These are phyloP conservation scores for Callimorpha dominula DNA, from an alignment of 2,888 invertebrate genomes.

Conservation along the genomic window DNA sequence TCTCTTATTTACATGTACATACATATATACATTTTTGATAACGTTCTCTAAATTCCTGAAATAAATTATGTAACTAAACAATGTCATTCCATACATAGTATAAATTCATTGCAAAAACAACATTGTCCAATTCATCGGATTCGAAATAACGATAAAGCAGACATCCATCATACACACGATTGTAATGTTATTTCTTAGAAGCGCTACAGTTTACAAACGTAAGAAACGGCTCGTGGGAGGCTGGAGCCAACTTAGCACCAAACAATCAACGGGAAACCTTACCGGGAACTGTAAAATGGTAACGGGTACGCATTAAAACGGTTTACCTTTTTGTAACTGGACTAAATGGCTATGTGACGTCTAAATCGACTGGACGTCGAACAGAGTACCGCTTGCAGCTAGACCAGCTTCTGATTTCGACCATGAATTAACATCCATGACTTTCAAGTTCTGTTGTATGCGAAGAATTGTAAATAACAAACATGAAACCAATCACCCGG, in stretches of 20 bases:
- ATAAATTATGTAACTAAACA: not conserved
- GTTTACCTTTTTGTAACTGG: slow-evolving; percentile 54
- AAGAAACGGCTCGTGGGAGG: slow-evolving; percentile 61
- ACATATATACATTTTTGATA: not conserved
- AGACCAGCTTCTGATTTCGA: slow-evolving; percentile 6
- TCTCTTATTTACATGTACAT: not conserved
- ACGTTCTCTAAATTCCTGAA: not conserved
- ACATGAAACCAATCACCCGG: not conserved
- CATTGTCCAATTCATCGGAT: slow-evolving; percentile 33
- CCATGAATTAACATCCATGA: not conserved
- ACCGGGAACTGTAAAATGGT: slow-evolving; percentile 56
- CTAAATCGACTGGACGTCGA: slow-evolving; percentile 28
- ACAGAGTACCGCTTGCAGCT: not conserved
- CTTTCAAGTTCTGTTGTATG: not conserved
- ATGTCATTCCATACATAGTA: not conserved
- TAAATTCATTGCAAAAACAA: slow-evolving; percentile 27
- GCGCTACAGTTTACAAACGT: slow-evolving; percentile 58
- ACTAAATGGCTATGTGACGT: slow-evolving; percentile 35
- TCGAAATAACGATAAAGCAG: slow-evolving; percentile 53
- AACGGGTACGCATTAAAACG: slow-evolving; percentile 56
- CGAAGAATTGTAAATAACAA: not conserved
- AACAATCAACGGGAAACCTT: slow-evolving; percentile 59
- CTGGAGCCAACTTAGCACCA: slow-evolving; percentile 53
- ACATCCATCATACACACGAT: slow-evolving; percentile 50
- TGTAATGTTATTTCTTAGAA: slow-evolving; percentile 62